A percentile compares a stretch with the other conserved stretches of the same genome.
Conservation (phyloP, 1,140 invertebrate species). For the Cylas formicarius region DNA sequence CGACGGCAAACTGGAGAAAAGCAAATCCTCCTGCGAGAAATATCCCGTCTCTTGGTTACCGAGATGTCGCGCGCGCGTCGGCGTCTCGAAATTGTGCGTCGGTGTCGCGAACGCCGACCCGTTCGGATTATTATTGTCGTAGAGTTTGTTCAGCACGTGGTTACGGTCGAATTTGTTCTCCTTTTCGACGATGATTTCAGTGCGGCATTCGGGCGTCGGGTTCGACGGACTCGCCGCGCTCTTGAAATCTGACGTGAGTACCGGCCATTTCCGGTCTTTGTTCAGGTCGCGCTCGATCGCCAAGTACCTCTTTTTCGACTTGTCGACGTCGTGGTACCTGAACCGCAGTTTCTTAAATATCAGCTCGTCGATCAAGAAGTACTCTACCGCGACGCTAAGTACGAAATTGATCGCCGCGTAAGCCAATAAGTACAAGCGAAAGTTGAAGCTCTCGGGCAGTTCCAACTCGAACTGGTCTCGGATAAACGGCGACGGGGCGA, state of each 20-base stretch:
- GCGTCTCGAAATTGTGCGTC: slow-evolving; percentile 6
- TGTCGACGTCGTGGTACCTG: slow-evolving; percentile 48
- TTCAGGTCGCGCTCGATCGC: slow-evolving; percentile 51
- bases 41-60: slow-evolving; percentile 15
- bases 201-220: slow-evolving; percentile 38
- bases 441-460: slow-evolving; percentile 56
- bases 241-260: slow-evolving; percentile 41
- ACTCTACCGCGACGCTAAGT: slow-evolving; percentile 54
- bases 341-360: slow-evolving; percentile 50
- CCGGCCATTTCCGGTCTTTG: slow-evolving; percentile 55
- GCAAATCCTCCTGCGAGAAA: slow-evolving; percentile 20
- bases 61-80: background rate
- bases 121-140: slow-evolving; percentile 13
- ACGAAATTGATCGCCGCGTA: slow-evolving; percentile 56
- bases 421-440: slow-evolving; percentile 54
- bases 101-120: slow-evolving; percentile 14
- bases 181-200: slow-evolving; percentile 43
- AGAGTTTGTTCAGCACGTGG: slow-evolving; percentile 40
- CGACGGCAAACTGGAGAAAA: slow-evolving; percentile 28
- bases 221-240: slow-evolving; percentile 35
- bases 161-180: slow-evolving; percentile 36
- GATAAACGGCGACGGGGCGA: slow-evolving; percentile 60
- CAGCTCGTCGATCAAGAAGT: slow-evolving; percentile 53
- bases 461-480: slow-evolving; percentile 54
- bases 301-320: slow-evolving; percentile 55